A percentile compares a stretch with the other conserved stretches of the same genome.
phyloP scores from a whole-genome alignment of 2,797 vertebrate genomes.

The Mus spretus region DNA sequence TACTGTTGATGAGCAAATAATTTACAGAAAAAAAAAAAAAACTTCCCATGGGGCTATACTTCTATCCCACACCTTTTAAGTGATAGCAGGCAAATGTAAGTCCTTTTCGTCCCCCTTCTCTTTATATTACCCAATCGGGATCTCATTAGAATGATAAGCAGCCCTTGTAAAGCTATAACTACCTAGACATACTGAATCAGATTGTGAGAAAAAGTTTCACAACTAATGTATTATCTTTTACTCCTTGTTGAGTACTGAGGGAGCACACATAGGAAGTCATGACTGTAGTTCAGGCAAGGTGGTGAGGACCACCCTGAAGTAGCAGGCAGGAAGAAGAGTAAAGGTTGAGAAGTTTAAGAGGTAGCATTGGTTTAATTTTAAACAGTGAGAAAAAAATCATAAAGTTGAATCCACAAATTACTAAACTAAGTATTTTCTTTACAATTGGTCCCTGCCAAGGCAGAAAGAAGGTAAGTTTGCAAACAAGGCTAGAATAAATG shows the following conservation, averaged over 20 bases:
- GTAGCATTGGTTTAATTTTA: constrained; percentile 3
- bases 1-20: not conserved
- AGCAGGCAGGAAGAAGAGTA: not conserved
- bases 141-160: not conserved
- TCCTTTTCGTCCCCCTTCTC: not conserved
- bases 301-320: not conserved
- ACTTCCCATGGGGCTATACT: not conserved
- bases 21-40: not conserved
- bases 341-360: not conserved
- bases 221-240: not conserved
- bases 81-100: not conserved
- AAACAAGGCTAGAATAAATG: not conserved
- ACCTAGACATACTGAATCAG: not conserved
- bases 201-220: not conserved
- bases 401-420: not conserved
- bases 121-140: not conserved
- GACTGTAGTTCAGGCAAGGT: not conserved
- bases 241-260: not conserved
- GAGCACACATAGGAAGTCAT: not conserved
- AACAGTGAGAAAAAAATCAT: not conserved
- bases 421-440: not conserved
- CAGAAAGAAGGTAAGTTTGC: not conserved
- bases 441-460: not conserved
- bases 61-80: not conserved
- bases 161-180: constrained; percentile 34